Evolutionary conservation across 2,797 vertebrate species (phyloP), one percentile per base, ranked within the genome.

Genomic region (Alca torda): DNA sequence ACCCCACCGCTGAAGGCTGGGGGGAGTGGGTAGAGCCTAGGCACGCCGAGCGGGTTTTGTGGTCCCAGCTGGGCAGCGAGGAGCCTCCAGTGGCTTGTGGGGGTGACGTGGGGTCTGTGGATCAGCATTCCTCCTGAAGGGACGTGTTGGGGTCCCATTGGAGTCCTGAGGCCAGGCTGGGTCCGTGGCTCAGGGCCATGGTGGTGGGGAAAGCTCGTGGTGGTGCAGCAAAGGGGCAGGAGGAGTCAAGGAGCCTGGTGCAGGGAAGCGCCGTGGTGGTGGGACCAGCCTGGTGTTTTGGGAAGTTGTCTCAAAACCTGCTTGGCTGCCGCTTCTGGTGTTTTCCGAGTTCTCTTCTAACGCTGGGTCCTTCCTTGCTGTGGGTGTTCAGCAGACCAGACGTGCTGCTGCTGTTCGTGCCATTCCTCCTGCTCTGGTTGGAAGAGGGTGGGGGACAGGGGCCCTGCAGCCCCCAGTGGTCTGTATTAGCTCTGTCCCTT

Each of bases 371-470:
- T 26, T 26, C 25, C 64, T 56, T 5, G 30, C 73, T 56, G 46
- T 10, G 46, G 78, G 3, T 13, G 14, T 31, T 30, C 17, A 74
- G 76, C 84, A 57, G 46, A 7, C 19, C 45, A 14, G n/a, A 9
- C 3, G 35, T 15, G 75, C n/a, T 33, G 8, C 43, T 48, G 82
- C 51, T 1, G 0, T 3, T 46, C 1, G 4, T 53, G 50, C 74
- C 2, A 0, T n/a, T 33, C 26, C 70, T 48, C 46, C 2, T 17
- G 26, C 20, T 30, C 33, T 53, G 74, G 10, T 3, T 54, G 72
- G 74, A 43, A 48, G 50, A 60, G 82, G 43, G 26, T 41, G 50
- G 60, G 59, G 13, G 18, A 1, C 0, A 2, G 70, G 69, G 26
- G 4, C 63, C 48, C 65, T 54, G 46, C 84, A 59, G 84, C 2